Base-by-base conservation (phyloP, 2,888 invertebrate genomes). In the Ophion obscuratus region DNA sequence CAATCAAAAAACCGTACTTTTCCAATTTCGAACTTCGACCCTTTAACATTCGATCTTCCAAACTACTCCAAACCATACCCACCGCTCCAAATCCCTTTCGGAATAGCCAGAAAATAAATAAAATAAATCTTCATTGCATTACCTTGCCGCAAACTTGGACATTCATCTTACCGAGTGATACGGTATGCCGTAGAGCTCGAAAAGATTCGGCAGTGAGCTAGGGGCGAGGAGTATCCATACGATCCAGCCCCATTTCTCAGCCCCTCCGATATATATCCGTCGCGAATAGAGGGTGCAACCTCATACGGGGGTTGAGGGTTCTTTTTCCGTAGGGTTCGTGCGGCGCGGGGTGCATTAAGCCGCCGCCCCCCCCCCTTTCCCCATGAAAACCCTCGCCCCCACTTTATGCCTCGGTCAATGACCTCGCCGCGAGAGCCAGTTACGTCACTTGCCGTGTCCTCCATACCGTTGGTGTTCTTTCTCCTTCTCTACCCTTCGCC, bases 291-390 rank as follows among this genome's bases (percentile, higher is more conserved):
- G 57, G 47, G 44, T 73, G 44, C 44, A 24, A 27, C 14, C 24
- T 6, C 44, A 31, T 27, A 27, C 17, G 44, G 57, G 87, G 87
- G 80, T 87, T 78, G 64, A 31, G 20, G 44, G 88, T 88, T 87
- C 87, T 87, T 91, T 14, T 90, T 90, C 90, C 90, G 90, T 89
- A 89, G 90, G 85, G 91, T 89, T 91, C 89, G 90, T 62, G 89
- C 66, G 89, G 89, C 92, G 86, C 89, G 89, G 92, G 92, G 93
- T 93, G 92, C 93, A 92, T 91, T 92, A 92, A 93, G 93, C 92
- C 47, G 0, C 47, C 11, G 2, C 47, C 14, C 7, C 11, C 47
- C 14, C 17, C 17, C 53, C 53, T 4, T 14, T 2, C 53, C 17
- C 11, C 11, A 53, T 53, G 53, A 53, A 53, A 53, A 17, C 0